phyloP scores from a whole-genome alignment of 2,113 vertebrate genomes.

The Thymallus thymallus region DNA sequence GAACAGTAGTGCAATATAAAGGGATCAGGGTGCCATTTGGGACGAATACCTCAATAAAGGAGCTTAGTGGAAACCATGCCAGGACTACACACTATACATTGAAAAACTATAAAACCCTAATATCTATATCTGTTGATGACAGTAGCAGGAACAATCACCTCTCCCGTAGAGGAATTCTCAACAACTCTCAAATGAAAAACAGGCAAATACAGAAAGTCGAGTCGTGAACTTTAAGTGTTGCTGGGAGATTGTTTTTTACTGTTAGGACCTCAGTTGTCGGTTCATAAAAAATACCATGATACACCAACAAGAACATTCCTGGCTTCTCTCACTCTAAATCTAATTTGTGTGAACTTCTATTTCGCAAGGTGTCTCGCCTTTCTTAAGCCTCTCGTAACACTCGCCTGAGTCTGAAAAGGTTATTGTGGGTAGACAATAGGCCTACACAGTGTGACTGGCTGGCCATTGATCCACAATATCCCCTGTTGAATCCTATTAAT shows the following conservation, averaged over 20 bases:
- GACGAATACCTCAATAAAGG: too few species aligned
- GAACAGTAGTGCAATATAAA: neutral
- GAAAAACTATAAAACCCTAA: too few species aligned
- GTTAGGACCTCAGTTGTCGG: neutral
- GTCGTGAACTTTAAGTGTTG: too few species aligned
- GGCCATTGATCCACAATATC: constrained; percentile 7
- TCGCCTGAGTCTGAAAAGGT: neutral
- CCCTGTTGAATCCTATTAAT: neutral
- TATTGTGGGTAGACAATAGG: neutral
- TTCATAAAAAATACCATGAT: neutral
- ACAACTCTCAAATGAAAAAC: too few species aligned
- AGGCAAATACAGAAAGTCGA: too few species aligned
- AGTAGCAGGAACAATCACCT: neutral
- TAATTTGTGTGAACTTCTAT: neutral
- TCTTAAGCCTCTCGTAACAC: neutral
- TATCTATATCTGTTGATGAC: neutral
- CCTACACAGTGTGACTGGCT: neutral
- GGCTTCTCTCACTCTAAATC: neutral
- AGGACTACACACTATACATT: too few species aligned
- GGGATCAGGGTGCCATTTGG: neutral
- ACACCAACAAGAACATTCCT: neutral
- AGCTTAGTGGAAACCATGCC: too few species aligned
- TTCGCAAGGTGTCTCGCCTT: neutral
- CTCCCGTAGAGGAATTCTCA: neutral
- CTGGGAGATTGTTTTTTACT: too few species aligned